Base-by-base conservation (phyloP, 2,113 vertebrate species). In the Bubo bubo region DNA sequence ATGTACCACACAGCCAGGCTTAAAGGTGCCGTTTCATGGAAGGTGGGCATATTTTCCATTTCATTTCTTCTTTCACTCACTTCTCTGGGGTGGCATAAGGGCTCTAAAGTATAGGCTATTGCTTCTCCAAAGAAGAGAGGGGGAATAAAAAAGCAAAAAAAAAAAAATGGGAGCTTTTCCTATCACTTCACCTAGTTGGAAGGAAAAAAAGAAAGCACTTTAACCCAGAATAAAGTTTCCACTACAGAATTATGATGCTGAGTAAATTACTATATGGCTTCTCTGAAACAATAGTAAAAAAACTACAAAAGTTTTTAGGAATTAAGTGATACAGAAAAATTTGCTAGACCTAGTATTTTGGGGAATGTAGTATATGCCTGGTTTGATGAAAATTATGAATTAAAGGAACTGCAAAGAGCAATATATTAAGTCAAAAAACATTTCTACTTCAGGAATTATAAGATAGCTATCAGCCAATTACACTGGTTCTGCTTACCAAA, bases 1-100 rank as follows among this genome's bases (percentile, higher is more conserved):
- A 15, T 0, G 12, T 10, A 20, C 18, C 41, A 6, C 1, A 26
- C 0, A 47, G 18, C 24, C 35, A 49, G 35, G 37, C 4, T 52
- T 37, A 55, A 60, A 41, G 49, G n/a, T 75, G 34, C 13, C 56
- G 45, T 39, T 47, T 85, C 8, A 26, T 28, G 45, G 72, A 73
- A 85, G 27, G 8, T 30, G 66, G 37, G 35, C 14, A 83, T 23
- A 63, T 41, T 66, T 84, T 45, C 58, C 47, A 53, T 37, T 82
- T 73, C 2, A 2, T 14, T 75, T 27, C 30, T 72, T 55, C 26
- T 28, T 47, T 55, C 30, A 47, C 15, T 18, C 28, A 28, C 18
- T 71, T 45, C 28, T 41, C 20, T 52, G 39, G 18, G 37, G 14
- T 53, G 28, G 58, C 23, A 26, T 37, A 66, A 53, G 41, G 34